Evolutionary conservation across 2,797 vertebrate genomes (phyloP), one percentile per base, ranked within the genome.

Genomic region (Iguana delicatissima): DNA sequence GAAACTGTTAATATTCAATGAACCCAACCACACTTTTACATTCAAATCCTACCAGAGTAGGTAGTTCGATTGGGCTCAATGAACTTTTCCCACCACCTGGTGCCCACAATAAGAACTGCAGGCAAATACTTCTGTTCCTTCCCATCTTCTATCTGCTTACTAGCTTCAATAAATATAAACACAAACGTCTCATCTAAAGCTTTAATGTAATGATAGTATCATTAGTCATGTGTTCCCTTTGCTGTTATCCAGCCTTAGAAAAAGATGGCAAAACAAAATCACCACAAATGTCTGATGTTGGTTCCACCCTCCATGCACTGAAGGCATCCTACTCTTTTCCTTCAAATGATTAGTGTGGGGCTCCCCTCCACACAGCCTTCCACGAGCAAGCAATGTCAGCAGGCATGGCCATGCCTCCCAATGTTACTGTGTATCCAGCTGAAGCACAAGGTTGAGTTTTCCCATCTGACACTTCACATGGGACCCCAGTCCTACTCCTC

Each of bases 21-120:
- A 88, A 72, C n/a, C 7, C 20, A 80, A 69, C 1, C 32, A 20
- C 1, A 62, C 35, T 46, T 16, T 55, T 82, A 4, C 5, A 86
- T 38, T 8, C 72, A 77, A 59, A n/a, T 26, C 2, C 35, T 14
- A 57, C 3, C 76, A 57, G 82, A 88, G 80, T 5, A 67, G 64
- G 6, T 1, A 1, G 59, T 32, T 3, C 0, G 18, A 20, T 0
- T 26, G 4, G 38, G 89, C 29, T 91, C 35, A 55, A 12, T 0
- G 6, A 95, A 89, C 87, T 72, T 87, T 89, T 95, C 91, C 24
- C 84, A 52, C 96, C 96, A 94, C 81, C 95, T 95, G 46, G 93
- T 87, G 96, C 93, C 67, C 93, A 89, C 38, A 82, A 13, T 0
- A 57, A 92, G 95, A 96, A 96, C 81, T 96, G 94, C 96, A 95